These are phyloP conservation scores for Drosophila leontia DNA, from an alignment of 1,140 invertebrate species.

Conservation along the genomic window DNA sequence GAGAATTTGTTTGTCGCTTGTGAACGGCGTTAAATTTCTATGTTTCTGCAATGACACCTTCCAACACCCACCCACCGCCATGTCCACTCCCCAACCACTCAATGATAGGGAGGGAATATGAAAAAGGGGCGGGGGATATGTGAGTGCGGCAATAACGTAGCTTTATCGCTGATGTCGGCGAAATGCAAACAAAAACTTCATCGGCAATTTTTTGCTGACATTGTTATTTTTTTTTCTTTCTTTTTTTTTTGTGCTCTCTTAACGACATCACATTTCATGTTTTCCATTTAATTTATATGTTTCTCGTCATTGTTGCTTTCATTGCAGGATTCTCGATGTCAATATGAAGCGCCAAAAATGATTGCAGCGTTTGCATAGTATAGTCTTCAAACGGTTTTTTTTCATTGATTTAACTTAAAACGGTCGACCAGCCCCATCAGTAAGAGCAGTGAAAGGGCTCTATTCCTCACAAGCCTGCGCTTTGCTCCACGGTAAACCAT, in stretches of 20 bases:
- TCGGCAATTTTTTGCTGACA: slow-evolving; percentile 77
- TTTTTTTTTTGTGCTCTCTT: slow-evolving; percentile 43
- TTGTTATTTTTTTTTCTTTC: slow-evolving; percentile 39
- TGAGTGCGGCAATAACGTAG: slow-evolving; percentile 59
- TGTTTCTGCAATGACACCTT: slow-evolving; percentile 50
- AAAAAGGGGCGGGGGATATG: background rate
- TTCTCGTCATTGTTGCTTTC: slow-evolving; percentile 41
- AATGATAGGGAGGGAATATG: slow-evolving; percentile 5
- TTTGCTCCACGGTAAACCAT: slow-evolving; percentile 23
- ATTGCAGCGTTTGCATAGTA: slow-evolving; percentile 76
- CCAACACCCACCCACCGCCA: background rate
- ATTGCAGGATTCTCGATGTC: slow-evolving; percentile 80
- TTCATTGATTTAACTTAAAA: slow-evolving; percentile 74
- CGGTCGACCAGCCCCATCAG: slow-evolving; percentile 34
- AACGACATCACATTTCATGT: slow-evolving; percentile 76
- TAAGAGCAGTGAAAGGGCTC: slow-evolving; percentile 30
- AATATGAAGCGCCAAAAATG: slow-evolving; percentile 84
- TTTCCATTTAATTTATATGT: slow-evolving; percentile 76
- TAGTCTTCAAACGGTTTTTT: slow-evolving; percentile 77
- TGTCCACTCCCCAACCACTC: background rate
- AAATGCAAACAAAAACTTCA: slow-evolving; percentile 80
- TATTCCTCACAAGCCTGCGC: slow-evolving; percentile 29
- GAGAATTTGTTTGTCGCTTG: slow-evolving; percentile 29
- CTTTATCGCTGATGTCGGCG: slow-evolving; percentile 78
- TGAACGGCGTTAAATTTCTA: slow-evolving; percentile 68